Evolutionary conservation across 2,113 vertebrate species (phyloP).

Genomic region (Crotalus tigris): DNA sequence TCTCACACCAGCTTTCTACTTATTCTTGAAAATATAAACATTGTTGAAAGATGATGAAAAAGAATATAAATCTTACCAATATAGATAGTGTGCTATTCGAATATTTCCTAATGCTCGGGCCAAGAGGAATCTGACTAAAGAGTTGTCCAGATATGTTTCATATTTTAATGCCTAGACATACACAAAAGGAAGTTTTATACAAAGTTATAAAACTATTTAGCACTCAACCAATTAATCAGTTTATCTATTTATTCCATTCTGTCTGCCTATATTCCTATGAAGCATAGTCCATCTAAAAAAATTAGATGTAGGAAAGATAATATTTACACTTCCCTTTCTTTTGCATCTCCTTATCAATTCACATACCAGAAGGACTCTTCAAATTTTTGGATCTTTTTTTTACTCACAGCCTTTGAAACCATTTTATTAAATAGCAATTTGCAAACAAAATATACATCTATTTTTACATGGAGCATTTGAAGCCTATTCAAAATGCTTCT

Average conservation of each 20-base stretch:
- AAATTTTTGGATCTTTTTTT: neutral
- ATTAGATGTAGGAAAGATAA: neutral
- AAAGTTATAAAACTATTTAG: neutral
- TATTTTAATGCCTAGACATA: slow-evolving; percentile 86
- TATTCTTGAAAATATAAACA: neutral
- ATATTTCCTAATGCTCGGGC: slow-evolving; percentile 89
- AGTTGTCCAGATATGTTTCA: slow-evolving; percentile 89
- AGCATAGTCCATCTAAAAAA: neutral
- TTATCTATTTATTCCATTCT: neutral
- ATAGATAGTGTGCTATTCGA: slow-evolving; percentile 87
- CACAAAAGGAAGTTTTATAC: slow-evolving; percentile 23
- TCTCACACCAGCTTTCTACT: neutral
- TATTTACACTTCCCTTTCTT: neutral
- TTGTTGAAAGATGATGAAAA: accelerated
- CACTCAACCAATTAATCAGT: neutral
- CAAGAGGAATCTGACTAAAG: slow-evolving; percentile 87
- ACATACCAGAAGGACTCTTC: neutral
- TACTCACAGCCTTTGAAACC: neutral
- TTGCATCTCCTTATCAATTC: neutral
- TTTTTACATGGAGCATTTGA: neutral
- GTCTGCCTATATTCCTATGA: neutral
- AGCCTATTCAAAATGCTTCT: neutral
- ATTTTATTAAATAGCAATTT: neutral
- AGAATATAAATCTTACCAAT: slow-evolving; percentile 80
- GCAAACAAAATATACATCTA: neutral